Evolutionary conservation across 2,113 vertebrate species (phyloP), one percentile per base, ranked within the genome.

Genomic region (Calyptommatus sinebrachiatus): DNA sequence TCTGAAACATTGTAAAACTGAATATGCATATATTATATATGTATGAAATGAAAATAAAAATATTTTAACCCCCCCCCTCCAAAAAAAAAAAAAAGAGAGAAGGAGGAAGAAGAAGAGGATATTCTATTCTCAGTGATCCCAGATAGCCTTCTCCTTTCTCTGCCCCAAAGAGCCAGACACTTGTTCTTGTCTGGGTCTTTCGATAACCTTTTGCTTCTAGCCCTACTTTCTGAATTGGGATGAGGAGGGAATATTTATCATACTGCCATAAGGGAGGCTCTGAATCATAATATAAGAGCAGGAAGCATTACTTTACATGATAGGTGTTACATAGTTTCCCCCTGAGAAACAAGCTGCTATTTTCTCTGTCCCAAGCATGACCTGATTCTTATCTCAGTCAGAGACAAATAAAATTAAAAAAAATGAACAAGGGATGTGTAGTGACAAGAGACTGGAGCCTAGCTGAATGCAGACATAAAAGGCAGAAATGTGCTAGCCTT

Each of bases 341-440:
- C 31, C 65, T 28, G 21, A 28, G 28, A 57, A 77, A 68, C 63
- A 77, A 77, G 63, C n/a, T 41, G 18, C 24, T 3, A 4, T 45
- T 80, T 8, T 80, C 71, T 66, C 35, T 80, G 71, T 57, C 61
- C 16, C 46, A 57, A 73, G 46, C 68, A 73, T 53, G 62, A 41
- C 61, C 28, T 67, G 71, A 7, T 73, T 57, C 78, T 53, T 46
- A 26, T 63, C 46, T 26, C 29, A 28, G 29, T 63, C 78, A 53
- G 29, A 73, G 61, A 76, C 22, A 67, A 73, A 53, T 14, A 53
- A 6, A 48, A 48, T 10, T 7, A 48, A 48, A 48, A 6, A 48
- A 48, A 53, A 53, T 20, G 71, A 35, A 16, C 10, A 66, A 35
- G 16, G n/a, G 18, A n/a, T 24, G 50, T 35, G n/a, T 26, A 7